Conservation (phyloP, 2,888 invertebrate genomes). For the Crematogaster levior region DNA sequence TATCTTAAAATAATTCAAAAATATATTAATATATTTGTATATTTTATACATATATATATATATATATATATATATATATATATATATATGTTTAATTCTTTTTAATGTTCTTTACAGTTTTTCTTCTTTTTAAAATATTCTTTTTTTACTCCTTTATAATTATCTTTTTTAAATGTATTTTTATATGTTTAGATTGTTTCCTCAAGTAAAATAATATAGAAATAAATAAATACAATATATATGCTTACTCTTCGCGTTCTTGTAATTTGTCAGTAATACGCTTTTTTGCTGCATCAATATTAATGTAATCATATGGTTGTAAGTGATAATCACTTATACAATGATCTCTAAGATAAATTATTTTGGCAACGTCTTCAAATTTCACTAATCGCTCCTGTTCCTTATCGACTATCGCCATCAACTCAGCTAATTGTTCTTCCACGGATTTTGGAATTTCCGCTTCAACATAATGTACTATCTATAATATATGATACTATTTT, state of each 20-base stretch:
- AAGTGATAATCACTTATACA: slow-evolving; percentile 73
- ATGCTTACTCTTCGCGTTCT: slow-evolving; percentile 72
- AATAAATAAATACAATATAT: slow-evolving; percentile 10
- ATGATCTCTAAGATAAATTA: slow-evolving; percentile 85
- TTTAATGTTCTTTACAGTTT: no score
- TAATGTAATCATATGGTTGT: slow-evolving; percentile 72
- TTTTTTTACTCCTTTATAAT: not conserved
- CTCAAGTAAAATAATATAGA: not conserved
- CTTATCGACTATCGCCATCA: slow-evolving; percentile 86
- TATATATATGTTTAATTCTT: not conserved
- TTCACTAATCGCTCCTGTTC: slow-evolving; percentile 87
- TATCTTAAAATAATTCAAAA: not conserved
- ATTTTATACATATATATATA: no score
- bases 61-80: no score
- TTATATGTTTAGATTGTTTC: not conserved
- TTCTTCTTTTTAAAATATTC: not conserved
- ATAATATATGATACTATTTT: slow-evolving; percentile 56
- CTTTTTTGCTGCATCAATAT: slow-evolving; percentile 69
- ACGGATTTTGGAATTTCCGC: slow-evolving; percentile 89
- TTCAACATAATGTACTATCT: slow-evolving; percentile 87
- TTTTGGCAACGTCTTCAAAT: slow-evolving; percentile 87
- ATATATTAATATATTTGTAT: not conserved
- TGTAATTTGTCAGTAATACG: slow-evolving; percentile 72
- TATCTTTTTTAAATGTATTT: not conserved
- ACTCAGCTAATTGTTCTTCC: slow-evolving; percentile 88